These are phyloP conservation scores for Tineola bisselliella DNA, from an alignment of 2,888 invertebrate genomes.

Conservation along the genomic window DNA sequence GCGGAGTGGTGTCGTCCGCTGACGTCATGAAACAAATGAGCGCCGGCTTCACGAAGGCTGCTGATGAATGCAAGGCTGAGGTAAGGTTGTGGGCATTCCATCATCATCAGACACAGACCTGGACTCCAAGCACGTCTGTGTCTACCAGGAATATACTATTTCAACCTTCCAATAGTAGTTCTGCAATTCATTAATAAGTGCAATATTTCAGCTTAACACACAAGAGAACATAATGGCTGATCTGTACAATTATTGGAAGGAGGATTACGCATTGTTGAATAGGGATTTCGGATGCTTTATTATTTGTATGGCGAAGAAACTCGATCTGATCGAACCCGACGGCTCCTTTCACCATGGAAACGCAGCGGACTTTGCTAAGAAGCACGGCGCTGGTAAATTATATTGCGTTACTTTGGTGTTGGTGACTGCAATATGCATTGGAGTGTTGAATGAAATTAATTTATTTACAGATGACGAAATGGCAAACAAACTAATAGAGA, in stretches of 20 bases:
- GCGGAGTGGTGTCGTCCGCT: conserved; percentile 17
- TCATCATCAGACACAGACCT: too few relatives aligned
- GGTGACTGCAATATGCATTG: too few relatives aligned
- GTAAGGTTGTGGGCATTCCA: too few relatives aligned
- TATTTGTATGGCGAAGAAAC: conserved; percentile 39
- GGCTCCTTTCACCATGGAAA: conserved; percentile 38
- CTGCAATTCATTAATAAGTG: too few relatives aligned
- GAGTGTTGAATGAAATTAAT: too few relatives aligned
- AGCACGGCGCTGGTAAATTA: conserved; percentile 34
- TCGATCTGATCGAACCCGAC: conserved; percentile 28
- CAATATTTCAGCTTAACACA: conserved; percentile 32
- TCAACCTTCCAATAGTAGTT: too few relatives aligned
- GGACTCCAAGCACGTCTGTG: too few relatives aligned
- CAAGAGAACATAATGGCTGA: conserved; percentile 34
- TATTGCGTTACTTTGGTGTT: too few relatives aligned
- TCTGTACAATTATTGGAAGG: conserved; percentile 45
- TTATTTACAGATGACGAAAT: conserved; percentile 30
- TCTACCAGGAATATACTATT: too few relatives aligned
- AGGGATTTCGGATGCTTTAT: conserved; percentile 40
- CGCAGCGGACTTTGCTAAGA: conserved; percentile 31
- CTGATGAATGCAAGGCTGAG: conserved; percentile 38
- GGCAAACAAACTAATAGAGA: conserved; percentile 31
- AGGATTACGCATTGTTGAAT: conserved; percentile 32
- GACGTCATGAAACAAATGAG: conserved; percentile 22
- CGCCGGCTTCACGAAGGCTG: conserved; percentile 21